Evolutionary conservation across 2,113 vertebrate species (phyloP).

Genomic region (Mus pahari): DNA sequence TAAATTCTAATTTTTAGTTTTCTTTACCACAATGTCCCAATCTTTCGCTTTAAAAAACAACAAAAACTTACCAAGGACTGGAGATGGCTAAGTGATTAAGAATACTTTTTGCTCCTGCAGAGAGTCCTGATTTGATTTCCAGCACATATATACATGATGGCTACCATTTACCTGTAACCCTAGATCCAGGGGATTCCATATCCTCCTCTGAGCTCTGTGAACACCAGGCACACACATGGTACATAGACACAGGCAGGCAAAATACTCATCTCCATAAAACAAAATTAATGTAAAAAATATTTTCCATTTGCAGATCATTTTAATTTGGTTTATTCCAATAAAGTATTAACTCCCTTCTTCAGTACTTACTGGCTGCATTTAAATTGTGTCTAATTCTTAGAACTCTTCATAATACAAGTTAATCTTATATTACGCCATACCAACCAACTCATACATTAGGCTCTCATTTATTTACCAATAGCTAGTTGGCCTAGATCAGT

Average conservation of each 20-base stretch:
- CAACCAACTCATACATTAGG: neutral
- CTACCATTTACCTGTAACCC: neutral
- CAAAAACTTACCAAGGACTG: neutral
- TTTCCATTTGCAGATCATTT: neutral
- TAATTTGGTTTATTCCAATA: conserved; percentile 6
- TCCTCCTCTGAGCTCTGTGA: neutral
- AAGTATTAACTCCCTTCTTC: conserved; percentile 8
- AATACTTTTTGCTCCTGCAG: neutral
- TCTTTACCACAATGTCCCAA: neutral
- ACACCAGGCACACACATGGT: neutral
- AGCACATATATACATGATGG: neutral
- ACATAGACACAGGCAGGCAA: neutral
- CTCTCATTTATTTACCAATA: neutral
- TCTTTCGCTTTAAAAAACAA: neutral
- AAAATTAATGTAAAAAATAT: neutral
- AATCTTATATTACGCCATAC: neutral
- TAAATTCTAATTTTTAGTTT: neutral
- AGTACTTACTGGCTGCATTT: neutral
- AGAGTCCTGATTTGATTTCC: neutral
- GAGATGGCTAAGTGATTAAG: neutral
- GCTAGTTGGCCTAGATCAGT: neutral
- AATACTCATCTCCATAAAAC: neutral
- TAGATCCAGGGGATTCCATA: neutral
- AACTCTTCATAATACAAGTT: neutral
- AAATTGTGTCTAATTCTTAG: neutral